These are phyloP conservation scores for Lacerta bilineata DNA, from an alignment of 2,797 vertebrate genomes.

Conservation along the genomic window DNA sequence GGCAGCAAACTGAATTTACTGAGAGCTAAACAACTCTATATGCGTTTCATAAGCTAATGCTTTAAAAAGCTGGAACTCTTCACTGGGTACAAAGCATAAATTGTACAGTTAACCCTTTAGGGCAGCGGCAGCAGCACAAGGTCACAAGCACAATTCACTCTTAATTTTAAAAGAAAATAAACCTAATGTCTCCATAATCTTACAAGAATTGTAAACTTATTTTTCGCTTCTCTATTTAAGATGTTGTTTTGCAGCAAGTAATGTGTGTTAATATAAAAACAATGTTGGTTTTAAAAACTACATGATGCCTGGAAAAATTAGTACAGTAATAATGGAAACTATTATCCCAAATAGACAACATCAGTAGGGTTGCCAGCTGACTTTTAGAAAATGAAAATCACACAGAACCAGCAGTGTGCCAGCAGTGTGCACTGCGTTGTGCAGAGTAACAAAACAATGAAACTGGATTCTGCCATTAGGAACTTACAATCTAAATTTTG, in stretches of 20 bases:
- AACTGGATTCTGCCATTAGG: not conserved
- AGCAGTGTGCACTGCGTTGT: not conserved
- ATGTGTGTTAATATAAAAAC: slow-evolving; percentile 71
- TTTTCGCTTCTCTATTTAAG: slow-evolving; percentile 59
- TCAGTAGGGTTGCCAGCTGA: not conserved
- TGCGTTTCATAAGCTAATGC: slow-evolving; percentile 65
- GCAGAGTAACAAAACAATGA: not conserved
- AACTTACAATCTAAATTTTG: not conserved
- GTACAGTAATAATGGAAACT: slow-evolving; percentile 15
- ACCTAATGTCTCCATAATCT: not conserved
- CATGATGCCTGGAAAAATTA: slow-evolving; percentile 15
- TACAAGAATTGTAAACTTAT: slow-evolving; percentile 46
- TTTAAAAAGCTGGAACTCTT: slow-evolving; percentile 62
- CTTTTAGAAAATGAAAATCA: slow-evolving; percentile 5
- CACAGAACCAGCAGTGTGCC: not conserved
- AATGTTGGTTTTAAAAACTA: slow-evolving; percentile 46
- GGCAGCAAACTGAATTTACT: slow-evolving; percentile 78
- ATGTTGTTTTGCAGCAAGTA: slow-evolving; percentile 71
- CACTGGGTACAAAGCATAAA: slow-evolving; percentile 61
- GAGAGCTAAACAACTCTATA: slow-evolving; percentile 76
- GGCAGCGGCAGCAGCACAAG: not conserved
- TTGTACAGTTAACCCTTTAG: slow-evolving; percentile 62
- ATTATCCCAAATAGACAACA: not conserved
- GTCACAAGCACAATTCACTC: slow-evolving; percentile 45
- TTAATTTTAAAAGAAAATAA: slow-evolving; percentile 47